Conservation (phyloP, 1,140 invertebrate species). For the Drosophila pectinifera region DNA sequence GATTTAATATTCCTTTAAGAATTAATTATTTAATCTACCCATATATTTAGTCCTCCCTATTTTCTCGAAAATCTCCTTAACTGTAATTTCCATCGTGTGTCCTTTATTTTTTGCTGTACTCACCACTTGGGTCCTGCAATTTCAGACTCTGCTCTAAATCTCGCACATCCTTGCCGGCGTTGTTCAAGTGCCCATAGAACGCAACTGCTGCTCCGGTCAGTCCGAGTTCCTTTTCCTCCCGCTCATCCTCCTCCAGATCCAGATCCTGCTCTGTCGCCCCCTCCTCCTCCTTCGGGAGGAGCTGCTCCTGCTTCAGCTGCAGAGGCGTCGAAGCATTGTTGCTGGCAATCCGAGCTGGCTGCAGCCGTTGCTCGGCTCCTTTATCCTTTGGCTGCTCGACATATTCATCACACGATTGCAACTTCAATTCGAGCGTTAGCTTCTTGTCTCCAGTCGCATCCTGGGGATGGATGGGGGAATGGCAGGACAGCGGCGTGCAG, state of each 20-base stretch:
- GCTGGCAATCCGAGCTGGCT: conserved; percentile 45
- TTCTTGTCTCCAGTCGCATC: conserved; percentile 44
- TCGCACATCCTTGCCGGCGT: conserved; percentile 64
- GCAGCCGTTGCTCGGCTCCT: conserved; percentile 21
- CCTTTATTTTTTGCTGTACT: conserved; percentile 26
- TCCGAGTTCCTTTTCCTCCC: conserved; percentile 12
- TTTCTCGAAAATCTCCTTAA: conserved; percentile 8
- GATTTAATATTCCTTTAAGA: background rate
- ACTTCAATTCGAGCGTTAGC: conserved; percentile 59
- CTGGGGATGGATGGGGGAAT: conserved; percentile 19
- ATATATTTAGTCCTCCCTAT: background rate
- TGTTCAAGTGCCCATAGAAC: conserved; percentile 62
- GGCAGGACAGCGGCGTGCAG: conserved; percentile 10
- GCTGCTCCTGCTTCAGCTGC: conserved; percentile 65
- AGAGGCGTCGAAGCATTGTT: conserved; percentile 66
- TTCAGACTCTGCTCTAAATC: conserved; percentile 69
- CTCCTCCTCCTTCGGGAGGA: conserved; percentile 8
- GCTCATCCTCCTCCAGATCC: conserved; percentile 7
- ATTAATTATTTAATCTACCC: background rate
- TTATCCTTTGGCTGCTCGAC: conserved; percentile 58
- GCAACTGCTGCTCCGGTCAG: conserved; percentile 46
- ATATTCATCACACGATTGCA: conserved; percentile 69
- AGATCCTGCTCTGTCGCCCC: background rate
- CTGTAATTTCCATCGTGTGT: conserved; percentile 28
- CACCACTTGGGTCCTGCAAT: conserved; percentile 62